A percentile compares a stretch with the other conserved stretches of the same genome.
Evolutionary conservation across 2,113 vertebrate genomes (phyloP).

Genomic region (Myrmecophaga tridactyla): DNA sequence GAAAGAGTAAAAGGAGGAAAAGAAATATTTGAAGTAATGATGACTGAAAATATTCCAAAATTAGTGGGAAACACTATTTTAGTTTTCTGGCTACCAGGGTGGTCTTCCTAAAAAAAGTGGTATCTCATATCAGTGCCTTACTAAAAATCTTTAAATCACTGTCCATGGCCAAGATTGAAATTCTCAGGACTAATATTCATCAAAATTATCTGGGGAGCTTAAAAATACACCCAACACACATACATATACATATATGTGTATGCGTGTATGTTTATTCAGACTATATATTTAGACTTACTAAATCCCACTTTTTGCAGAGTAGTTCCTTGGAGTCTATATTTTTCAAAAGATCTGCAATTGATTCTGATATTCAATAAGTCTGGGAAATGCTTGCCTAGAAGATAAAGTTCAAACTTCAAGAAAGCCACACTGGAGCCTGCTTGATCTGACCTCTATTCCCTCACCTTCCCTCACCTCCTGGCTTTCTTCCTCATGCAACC

Average conservation of each 20-base stretch:
- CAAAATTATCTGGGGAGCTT: not conserved
- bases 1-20: not conserved
- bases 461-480: not conserved
- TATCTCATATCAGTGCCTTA: not conserved
- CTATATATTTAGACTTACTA: not conserved
- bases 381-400: not conserved
- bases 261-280: not conserved
- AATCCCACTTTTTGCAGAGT: not conserved
- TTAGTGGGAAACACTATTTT: too few species aligned
- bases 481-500: not conserved
- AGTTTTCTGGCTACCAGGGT: not conserved
- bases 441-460: not conserved
- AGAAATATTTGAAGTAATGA: too few species aligned
- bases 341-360: not conserved
- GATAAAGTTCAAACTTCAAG: not conserved
- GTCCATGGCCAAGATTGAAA: not conserved
- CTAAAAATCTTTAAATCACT: not conserved
- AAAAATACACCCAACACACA: not conserved
- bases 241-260: not conserved
- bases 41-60: too few species aligned
- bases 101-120: not conserved
- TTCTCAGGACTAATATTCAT: not conserved
- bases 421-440: not conserved
- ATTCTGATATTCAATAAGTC: not conserved
- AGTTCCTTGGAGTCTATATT: not conserved